Percentiles rank a stretch among this genome's conserved stretches.
Conservation (phyloP, 2,113 vertebrate genomes). For the Prunella fulvescens region DNA sequence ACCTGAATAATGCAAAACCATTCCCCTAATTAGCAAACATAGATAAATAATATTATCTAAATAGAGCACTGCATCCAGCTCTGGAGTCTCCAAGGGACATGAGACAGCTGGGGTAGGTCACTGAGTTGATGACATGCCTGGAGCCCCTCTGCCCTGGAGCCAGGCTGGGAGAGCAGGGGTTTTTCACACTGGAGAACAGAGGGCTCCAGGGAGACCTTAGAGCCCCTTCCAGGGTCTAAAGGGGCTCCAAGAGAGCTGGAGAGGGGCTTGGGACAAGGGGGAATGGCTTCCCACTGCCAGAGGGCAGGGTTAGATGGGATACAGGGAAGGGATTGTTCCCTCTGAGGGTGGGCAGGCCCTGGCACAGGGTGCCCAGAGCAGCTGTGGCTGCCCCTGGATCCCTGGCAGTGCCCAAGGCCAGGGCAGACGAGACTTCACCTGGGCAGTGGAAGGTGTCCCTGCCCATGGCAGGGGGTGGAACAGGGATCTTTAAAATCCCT, state of each 20-base stretch:
- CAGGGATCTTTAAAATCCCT: background rate
- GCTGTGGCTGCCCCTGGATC: background rate
- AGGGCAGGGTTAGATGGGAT: background rate
- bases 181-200: background rate
- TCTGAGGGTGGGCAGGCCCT: rapidly evolving
- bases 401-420: background rate
- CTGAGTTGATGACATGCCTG: background rate
- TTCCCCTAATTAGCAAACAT: rapidly evolving
- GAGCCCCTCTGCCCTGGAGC: background rate
- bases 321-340: rapidly evolving
- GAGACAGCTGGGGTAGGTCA: background rate
- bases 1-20: background rate
- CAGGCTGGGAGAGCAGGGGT: background rate
- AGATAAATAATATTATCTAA: background rate
- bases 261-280: background rate
- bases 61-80: background rate
- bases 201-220: background rate
- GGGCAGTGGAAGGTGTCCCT: rapidly evolving
- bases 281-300: background rate
- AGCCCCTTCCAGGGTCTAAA: background rate
- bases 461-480: background rate
- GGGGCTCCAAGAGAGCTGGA: background rate
- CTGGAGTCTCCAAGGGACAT: background rate
- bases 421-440: rapidly evolving
- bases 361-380: background rate